Evolutionary conservation across 2,113 vertebrate species (phyloP), one percentile per base, ranked within the genome.

Genomic region (Danio rerio): DNA sequence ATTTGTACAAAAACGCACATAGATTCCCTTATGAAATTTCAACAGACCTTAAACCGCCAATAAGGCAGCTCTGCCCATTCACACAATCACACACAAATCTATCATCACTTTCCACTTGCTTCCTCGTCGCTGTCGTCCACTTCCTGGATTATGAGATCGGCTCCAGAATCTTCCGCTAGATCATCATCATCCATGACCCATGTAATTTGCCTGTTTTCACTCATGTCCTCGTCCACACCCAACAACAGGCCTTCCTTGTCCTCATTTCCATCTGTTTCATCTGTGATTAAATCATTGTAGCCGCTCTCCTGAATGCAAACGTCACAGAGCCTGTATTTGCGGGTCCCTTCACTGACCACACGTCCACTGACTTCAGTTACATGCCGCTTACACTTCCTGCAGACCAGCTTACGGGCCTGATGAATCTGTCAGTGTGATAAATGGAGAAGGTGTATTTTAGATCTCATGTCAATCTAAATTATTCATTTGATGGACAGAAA

Each of bases 51-150:
- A 52, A 69, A 77, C 74, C 70, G 66, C 12, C 65, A 75, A 40
- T 9, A 77, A n/a, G n/a, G 42, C 42, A 59, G 66, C 20, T 20
- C 61, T 87, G 78, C 83, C 83, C 85, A 52, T 50, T 75, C 49
- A 8, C 58, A 20, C 65, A 9, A 61, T 47, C 84, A 93, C 94
- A 94, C 89, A 93, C 92, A 86, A 93, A 31, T 85, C 4, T 90
- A 18, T 92, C 31, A 45, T 83, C 85, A 81, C 61, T 84, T 87
- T 73, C 96, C 95, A 90, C 94, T 95, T 89, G 87, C 93, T 93
- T 97, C 97, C 49, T 98, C 98, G 2, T 98, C 98, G 5, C 98
- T 99, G 83, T 98, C 96, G 0, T 98, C 98, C 42, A 98, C 98
- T 50, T 98, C 96, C 81, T 98, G 97, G 85, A 98, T 99, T 76